phyloP scores from a whole-genome alignment of 2,113 vertebrate species.

The Chlamydotis undulata region DNA sequence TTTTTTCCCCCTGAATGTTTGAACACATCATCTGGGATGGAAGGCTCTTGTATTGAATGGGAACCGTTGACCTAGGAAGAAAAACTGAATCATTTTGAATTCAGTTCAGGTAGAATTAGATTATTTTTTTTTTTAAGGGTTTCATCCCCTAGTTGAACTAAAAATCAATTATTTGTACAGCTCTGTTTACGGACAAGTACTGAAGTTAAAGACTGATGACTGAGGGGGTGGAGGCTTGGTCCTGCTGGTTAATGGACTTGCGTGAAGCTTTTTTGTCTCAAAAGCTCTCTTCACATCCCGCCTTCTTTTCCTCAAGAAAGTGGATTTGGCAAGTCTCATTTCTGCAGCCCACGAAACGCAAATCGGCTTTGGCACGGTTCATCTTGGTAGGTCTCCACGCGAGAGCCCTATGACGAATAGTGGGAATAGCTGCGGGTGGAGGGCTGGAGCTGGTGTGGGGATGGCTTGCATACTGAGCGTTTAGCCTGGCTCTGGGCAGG shows the following conservation, averaged over 20 bases:
- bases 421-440: not conserved
- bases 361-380: not conserved
- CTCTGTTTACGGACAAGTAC: not conserved
- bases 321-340: not conserved
- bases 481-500: not conserved
- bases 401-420: not conserved
- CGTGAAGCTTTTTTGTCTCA: not conserved
- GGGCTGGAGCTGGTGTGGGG: not conserved
- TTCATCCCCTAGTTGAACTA: constrained; percentile 7
- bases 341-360: not conserved
- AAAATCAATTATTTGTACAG: constrained; percentile 20
- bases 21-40: not conserved
- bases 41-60: not conserved
- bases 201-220: not conserved
- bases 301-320: not conserved
- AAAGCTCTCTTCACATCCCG: not conserved
- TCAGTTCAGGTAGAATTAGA: not conserved
- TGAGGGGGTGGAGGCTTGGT: not conserved
- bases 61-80: not conserved
- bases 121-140: not conserved
- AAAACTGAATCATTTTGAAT: not conserved
- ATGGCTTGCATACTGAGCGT: fast-evolving
- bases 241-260: constrained; percentile 13
- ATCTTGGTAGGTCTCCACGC: not conserved
- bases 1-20: not conserved